phyloP scores from a whole-genome alignment of 2,888 invertebrate species.

The Cecidostiba fungosa region DNA sequence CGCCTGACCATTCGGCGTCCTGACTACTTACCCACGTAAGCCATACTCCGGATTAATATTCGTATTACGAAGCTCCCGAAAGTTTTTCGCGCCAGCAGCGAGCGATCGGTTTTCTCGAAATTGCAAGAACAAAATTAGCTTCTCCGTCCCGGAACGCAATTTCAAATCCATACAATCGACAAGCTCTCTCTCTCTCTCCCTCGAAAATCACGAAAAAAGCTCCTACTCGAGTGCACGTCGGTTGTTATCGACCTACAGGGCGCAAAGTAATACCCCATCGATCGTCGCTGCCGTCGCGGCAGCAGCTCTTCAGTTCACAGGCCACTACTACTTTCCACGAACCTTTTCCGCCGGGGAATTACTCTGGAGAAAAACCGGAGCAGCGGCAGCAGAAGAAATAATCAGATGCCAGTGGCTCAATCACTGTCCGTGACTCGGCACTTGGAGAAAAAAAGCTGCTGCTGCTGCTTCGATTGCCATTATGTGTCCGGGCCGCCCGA shows the following conservation, averaged over 20 bases:
- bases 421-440: conserved; percentile 46
- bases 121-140: not conserved
- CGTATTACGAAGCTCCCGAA: not conserved
- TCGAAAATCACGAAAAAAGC: not conserved
- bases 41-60: too few relatives aligned
- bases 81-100: too few relatives aligned
- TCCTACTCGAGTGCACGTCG: not conserved
- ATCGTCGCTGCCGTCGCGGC: not conserved
- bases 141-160: not conserved
- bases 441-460: not conserved
- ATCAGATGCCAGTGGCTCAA: conserved; percentile 46
- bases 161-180: conserved; percentile 5
- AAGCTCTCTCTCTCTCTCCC: not conserved
- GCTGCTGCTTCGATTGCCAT: conserved; percentile 24
- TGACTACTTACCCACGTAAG: too few relatives aligned
- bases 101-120: not conserved
- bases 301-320: not conserved
- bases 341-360: not conserved
- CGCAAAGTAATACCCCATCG: conserved; percentile 11
- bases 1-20: too few relatives aligned
- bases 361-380: not conserved
- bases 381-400: conserved; percentile 18
- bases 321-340: conserved; percentile 8
- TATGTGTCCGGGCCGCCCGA: not conserved
- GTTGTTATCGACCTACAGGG: not conserved